Evolutionary conservation across 2,888 invertebrate species (phyloP).

Genomic region (Eustalomyia histrio): DNA sequence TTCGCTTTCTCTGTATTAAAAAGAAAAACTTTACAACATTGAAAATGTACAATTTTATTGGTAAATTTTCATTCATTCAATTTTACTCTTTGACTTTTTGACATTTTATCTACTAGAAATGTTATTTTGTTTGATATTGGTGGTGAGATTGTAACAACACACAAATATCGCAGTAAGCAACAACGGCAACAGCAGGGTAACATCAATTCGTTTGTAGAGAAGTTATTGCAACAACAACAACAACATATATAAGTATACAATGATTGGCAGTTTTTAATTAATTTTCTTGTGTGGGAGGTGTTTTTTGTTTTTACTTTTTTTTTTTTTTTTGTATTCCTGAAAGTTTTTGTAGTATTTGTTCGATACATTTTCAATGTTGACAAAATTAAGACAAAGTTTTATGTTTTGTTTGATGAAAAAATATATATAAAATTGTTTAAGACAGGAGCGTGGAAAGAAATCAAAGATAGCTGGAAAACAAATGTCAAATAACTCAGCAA

Average conservation of each 20-base stretch:
- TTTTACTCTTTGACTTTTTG: conserved; percentile 28
- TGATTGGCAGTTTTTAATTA: background rate
- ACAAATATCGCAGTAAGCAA: background rate
- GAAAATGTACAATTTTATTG: background rate
- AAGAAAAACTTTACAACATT: background rate
- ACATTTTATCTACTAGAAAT: conserved; percentile 21
- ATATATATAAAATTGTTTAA: background rate
- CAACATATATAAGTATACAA: background rate
- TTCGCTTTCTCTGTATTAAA: background rate
- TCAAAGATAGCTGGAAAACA: no score
- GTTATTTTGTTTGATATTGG: conserved; percentile 3
- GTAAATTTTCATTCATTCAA: background rate
- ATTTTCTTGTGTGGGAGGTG: background rate
- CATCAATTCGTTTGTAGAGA: no score
- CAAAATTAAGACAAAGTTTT: conserved; percentile 25
- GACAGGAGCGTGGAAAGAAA: no score
- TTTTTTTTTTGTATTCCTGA: background rate
- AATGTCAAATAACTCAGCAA: no score
- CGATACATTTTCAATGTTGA: conserved; percentile 26
- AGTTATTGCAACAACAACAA: background rate
- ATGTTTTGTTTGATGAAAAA: background rate
- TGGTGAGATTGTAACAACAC: background rate
- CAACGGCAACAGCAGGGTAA: background rate
- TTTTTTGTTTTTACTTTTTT: background rate
- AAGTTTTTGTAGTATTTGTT: background rate